A percentile compares a stretch with the other conserved stretches of the same genome.
These are phyloP conservation scores for Solea solea DNA, from an alignment of 2,113 vertebrate genomes.

Conservation along the genomic window DNA sequence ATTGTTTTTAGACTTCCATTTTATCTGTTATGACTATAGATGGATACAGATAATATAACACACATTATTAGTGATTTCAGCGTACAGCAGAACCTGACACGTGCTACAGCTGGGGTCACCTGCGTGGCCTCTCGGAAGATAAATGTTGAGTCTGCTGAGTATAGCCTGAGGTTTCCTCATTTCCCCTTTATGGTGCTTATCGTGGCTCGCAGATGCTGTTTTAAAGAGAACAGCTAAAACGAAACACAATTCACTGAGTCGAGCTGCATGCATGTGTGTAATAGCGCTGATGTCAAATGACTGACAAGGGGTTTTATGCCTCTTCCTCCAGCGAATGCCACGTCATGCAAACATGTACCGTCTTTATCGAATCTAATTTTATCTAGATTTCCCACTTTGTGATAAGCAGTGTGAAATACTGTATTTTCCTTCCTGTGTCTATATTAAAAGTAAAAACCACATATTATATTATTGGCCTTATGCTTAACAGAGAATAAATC, in stretches of 20 bases:
- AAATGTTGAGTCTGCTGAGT: conserved; percentile 59
- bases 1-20: not conserved
- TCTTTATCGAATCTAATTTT: conserved; percentile 22
- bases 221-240: conserved; percentile 68
- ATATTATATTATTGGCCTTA: too few relatives aligned
- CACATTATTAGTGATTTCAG: not conserved
- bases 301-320: conserved; percentile 27
- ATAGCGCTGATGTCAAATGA: conserved; percentile 25
- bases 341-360: not conserved
- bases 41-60: not conserved
- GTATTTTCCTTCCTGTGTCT: too few relatives aligned
- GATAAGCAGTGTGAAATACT: too few relatives aligned
- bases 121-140: conserved; percentile 56
- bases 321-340: conserved; percentile 12
- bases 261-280: conserved; percentile 4
- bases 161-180: conserved; percentile 79
- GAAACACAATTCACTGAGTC: conserved; percentile 44
- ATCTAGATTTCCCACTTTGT: not conserved
- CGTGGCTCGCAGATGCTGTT: conserved; percentile 67
- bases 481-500: too few relatives aligned
- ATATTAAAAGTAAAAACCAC: too few relatives aligned
- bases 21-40: not conserved
- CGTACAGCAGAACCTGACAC: conserved; percentile 10
- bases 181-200: conserved; percentile 81
- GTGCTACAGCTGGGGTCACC: conserved; percentile 59